Conservation (phyloP, 2,113 vertebrate species). For the Lynx canadensis region DNA sequence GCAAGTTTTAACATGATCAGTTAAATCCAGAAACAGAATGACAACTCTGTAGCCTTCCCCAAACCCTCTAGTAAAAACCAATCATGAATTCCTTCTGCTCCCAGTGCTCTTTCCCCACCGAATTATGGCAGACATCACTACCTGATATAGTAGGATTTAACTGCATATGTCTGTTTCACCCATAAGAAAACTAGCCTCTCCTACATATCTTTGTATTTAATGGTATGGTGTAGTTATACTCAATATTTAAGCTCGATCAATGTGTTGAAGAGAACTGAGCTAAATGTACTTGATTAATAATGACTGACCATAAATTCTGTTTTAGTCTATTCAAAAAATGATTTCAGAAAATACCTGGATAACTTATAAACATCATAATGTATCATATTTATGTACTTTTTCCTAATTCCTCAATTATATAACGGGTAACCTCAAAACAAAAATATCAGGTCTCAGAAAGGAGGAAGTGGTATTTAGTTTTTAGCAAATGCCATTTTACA, state of each 20-base stretch:
- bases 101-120: background rate
- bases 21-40: background rate
- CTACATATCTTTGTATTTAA: background rate
- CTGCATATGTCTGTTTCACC: background rate
- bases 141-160: background rate
- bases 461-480: conserved; percentile 26
- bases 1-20: background rate
- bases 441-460: background rate
- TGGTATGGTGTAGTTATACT: background rate
- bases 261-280: background rate
- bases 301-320: background rate
- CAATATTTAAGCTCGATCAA: background rate
- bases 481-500: background rate
- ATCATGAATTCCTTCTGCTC: background rate
- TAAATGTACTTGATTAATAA: background rate
- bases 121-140: background rate
- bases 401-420: background rate
- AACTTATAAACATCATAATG: background rate
- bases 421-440: conserved; percentile 10
- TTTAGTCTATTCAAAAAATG: background rate
- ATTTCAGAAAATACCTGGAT: conserved; percentile 11
- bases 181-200: background rate
- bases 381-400: background rate
- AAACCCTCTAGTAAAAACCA: background rate
- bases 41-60: background rate